Evolutionary conservation across 1,140 invertebrate species (phyloP).

Genomic region (Macrotrachela quadricornifera): DNA sequence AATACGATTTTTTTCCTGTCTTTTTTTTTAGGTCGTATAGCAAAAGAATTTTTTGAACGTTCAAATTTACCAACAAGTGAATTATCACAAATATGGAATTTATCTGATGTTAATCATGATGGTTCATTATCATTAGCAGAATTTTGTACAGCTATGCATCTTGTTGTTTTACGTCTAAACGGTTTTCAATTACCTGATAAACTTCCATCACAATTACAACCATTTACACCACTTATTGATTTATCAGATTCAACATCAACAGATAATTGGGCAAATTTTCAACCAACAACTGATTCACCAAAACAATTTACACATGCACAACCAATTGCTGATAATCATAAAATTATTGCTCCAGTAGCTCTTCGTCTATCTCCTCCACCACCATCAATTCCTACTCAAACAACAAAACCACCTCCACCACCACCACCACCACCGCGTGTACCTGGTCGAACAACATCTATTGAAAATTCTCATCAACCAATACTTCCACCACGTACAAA

Average conservation of each 20-base stretch:
- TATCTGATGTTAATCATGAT: constrained; percentile 78
- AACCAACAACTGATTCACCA: background rate
- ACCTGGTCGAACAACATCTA: too few species aligned
- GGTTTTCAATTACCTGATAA: constrained; percentile 39
- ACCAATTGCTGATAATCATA: too few species aligned
- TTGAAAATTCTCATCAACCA: too few species aligned
- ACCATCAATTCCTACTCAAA: background rate
- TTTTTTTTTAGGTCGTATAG: constrained; percentile 41
- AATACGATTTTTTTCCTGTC: too few species aligned
- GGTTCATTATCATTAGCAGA: constrained; percentile 73
- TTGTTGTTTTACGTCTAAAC: constrained; percentile 63
- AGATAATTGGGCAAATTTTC: background rate
- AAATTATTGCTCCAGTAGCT: background rate
- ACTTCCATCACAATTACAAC: constrained; percentile 46
- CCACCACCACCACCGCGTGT: background rate
- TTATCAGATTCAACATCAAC: too few species aligned
- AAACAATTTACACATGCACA: background rate
- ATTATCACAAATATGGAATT: constrained; percentile 76
- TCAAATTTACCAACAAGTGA: constrained; percentile 69
- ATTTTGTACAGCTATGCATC: constrained; percentile 89
- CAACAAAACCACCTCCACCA: constrained; percentile 1
- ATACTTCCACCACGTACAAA: too few species aligned
- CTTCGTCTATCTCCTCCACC: background rate
- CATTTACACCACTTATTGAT: too few species aligned
- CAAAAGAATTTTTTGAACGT: constrained; percentile 84